Base-by-base conservation (phyloP, 2,113 vertebrate species). In the Austrofundulus limnaeus region DNA sequence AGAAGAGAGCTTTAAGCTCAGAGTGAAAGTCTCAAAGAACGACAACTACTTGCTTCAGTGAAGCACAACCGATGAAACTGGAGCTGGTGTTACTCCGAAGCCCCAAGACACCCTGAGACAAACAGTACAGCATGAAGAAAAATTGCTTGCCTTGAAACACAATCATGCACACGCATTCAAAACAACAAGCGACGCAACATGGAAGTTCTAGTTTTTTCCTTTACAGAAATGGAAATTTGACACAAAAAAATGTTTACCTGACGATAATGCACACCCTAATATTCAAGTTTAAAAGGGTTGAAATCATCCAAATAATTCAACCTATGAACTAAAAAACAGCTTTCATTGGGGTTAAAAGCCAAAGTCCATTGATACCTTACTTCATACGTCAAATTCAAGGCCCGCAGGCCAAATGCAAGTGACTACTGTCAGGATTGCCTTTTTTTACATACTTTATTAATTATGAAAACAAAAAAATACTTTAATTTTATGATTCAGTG, bases 31-130 rank as follows among this genome's bases (percentile, higher is more conserved):
- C 82, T 88, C 79, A 88, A 85, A 83, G 82, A 87, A 85, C 69
- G 54, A 78, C 85, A 92, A 91, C 90, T 90, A 89, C 72, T 85
- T 87, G 89, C 84, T 91, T 81, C 91, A 85, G 59, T 90, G 89
- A 81, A 89, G 81, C 88, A 89, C 72, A 62, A 82, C 88, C 28
- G 73, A 87, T 82, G 76, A 74, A 82, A 89, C 75, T 46, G 74
- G 72, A 77, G 83, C 76, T 52, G 62, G 70, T 49, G 78, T 51
- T 77, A 80, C 77, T 72, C 64, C 59, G 75, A 73, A 67, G 62
- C 76, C 76, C 81, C 53, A 46, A 80, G 83, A 80, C 55, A 70
- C 75, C 42, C 15, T 11, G 39, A 72, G 50, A 79, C 55, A 69
- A 28, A 66, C 48, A 61, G 72, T 73, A 77, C 60, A 49, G 61